Conservation (phyloP, 2,113 vertebrate genomes). For the Grammomys dolichurus region DNA sequence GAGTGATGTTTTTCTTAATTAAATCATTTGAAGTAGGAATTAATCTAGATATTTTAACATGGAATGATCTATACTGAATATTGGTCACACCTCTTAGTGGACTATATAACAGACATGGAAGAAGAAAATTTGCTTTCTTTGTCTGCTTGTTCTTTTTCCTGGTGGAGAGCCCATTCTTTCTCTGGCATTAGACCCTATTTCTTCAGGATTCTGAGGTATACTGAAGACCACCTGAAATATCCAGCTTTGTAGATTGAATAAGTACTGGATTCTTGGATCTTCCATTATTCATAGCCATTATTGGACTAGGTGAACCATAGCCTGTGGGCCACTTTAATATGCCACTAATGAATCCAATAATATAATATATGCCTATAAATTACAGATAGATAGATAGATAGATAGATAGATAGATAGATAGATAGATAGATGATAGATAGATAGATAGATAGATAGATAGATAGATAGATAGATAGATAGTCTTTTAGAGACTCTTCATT, state of each 20-base stretch:
- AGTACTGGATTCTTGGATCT: neutral
- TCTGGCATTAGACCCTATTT: neutral
- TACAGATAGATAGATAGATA: no score
- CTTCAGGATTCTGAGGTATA: neutral
- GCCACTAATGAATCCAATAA: neutral
- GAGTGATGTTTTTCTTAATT: neutral
- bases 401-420: no score
- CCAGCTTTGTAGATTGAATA: neutral
- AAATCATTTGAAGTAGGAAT: neutral
- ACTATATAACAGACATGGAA: neutral
- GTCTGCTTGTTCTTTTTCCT: neutral
- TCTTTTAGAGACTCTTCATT: neutral
- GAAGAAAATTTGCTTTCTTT: neutral
- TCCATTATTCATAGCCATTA: neutral
- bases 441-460: no score
- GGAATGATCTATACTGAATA: neutral
- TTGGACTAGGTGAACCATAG: neutral
- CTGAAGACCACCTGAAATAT: neutral
- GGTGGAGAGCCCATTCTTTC: neutral
- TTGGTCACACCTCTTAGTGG: neutral
- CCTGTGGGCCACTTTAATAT: neutral
- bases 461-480: no score
- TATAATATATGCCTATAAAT: no score
- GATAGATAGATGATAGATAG: no score
- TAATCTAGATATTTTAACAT: neutral